Conservation (phyloP, 2,888 invertebrate genomes). For the Heteromurus nitidus region DNA sequence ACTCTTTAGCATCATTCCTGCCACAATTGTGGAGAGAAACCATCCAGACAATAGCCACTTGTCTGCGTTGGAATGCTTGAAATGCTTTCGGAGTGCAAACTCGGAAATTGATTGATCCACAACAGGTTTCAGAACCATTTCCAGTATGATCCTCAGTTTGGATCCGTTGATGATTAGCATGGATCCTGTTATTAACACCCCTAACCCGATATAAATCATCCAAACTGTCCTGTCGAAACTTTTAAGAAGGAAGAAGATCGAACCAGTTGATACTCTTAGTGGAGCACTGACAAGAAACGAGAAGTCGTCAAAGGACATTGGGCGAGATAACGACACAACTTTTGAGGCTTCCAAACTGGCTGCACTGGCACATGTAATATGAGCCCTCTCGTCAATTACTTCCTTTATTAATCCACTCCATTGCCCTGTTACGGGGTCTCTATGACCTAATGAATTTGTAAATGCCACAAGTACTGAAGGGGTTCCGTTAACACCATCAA, state of each 20-base stretch:
- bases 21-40: neutral
- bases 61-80: neutral
- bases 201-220: neutral
- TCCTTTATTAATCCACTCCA: neutral
- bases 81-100: neutral
- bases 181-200: neutral
- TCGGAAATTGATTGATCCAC: conserved; percentile 3
- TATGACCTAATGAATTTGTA: neutral
- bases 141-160: neutral
- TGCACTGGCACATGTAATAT: neutral
- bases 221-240: neutral
- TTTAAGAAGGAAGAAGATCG: neutral
- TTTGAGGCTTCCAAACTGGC: neutral
- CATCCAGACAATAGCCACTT: neutral
- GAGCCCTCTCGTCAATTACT: neutral
- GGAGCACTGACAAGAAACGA: neutral
- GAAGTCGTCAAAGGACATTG: neutral
- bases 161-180: neutral
- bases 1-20: conserved; percentile 1
- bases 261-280: neutral
- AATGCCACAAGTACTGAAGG: neutral
- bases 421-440: neutral
- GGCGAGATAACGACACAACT: neutral
- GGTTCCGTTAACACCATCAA: neutral
- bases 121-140: conserved; percentile 1